Conservation (phyloP, 2,797 vertebrate species). For the Phalloptychus januarius region DNA sequence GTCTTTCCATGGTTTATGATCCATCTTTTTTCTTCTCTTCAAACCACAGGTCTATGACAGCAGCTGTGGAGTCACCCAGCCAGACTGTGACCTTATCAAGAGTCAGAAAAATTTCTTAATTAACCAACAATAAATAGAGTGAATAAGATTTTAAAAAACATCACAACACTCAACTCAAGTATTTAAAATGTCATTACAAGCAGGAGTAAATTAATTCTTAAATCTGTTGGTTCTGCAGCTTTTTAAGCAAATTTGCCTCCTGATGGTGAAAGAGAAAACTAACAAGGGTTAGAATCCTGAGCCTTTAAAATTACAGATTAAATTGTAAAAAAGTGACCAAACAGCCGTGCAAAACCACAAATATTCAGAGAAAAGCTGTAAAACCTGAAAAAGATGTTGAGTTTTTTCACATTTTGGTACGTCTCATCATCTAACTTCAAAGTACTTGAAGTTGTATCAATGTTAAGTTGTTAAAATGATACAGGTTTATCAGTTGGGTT, state of each 20-base stretch:
- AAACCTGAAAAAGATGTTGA: neutral
- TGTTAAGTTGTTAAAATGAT: neutral
- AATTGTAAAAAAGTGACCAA: neutral
- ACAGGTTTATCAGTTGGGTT: neutral
- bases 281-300: neutral
- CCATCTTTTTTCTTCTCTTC: conserved; percentile 17
- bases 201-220: neutral
- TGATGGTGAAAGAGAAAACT: neutral
- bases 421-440: neutral
- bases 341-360: conserved; percentile 7
- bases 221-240: neutral
- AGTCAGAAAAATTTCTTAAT: conserved; percentile 52
- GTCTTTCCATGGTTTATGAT: conserved; percentile 61
- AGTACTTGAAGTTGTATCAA: neutral
- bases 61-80: conserved; percentile 42
- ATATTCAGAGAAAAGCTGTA: conserved; percentile 3
- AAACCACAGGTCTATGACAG: conserved; percentile 53
- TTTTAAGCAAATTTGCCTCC: neutral
- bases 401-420: neutral
- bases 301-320: neutral
- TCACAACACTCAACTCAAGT: neutral
- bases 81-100: conserved; percentile 60
- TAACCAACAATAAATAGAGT: neutral
- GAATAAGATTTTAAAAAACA: neutral
- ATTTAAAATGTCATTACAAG: neutral